Base-by-base conservation (phyloP, 2,888 invertebrate species). In the Xylota sylvarum region DNA sequence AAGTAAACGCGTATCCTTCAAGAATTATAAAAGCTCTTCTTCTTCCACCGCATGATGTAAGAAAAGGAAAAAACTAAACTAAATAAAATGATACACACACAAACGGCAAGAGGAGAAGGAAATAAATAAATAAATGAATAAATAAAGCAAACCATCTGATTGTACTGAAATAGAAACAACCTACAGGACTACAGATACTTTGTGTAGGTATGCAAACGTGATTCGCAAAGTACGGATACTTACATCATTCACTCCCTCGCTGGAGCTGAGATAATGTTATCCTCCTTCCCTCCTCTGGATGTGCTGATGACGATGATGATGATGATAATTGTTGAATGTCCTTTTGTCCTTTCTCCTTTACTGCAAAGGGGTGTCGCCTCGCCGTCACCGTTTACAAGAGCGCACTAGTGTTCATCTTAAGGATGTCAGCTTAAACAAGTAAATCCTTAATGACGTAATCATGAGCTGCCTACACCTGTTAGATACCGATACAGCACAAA, bases 251-350 rank as follows among this genome's bases (percentile, higher is more conserved):
- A 58, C 60, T 64, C 56, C 56, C 23, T 43, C 62, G 73, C 55
- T 52, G 64, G 64, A 30, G 52, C 46, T 67, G 69, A 48, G 81
- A 55, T 58, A 55, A 50, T 70, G 17, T 56, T 37, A 69, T 35
- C 50, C 40, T 35, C 27, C 50, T 19, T 37, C 17, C 40, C 48
- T 19, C 7, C 46, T 32, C 52, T 48, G 37, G 23, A 37, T 37
- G 37, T 52, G 56, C 14, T 46, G 65, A 35, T 43, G 62, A 58
- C 50, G 56, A 37, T 62, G 72, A 40, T 62, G 62, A 64, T 72
- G 65, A 76, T 72, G 76, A 85, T 85, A 85, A 85, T 85, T 85
- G 85, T 85, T 85, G 85, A 85, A 85, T 85, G 85, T 77, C 76
- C 85, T 85, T 85, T 80, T 81, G 81, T 80, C 80, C 76, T 76